Percentiles rank a stretch among this genome's conserved stretches.
phyloP scores from a whole-genome alignment of 2,888 invertebrate species.

The Tetramorium bicarinatum region DNA sequence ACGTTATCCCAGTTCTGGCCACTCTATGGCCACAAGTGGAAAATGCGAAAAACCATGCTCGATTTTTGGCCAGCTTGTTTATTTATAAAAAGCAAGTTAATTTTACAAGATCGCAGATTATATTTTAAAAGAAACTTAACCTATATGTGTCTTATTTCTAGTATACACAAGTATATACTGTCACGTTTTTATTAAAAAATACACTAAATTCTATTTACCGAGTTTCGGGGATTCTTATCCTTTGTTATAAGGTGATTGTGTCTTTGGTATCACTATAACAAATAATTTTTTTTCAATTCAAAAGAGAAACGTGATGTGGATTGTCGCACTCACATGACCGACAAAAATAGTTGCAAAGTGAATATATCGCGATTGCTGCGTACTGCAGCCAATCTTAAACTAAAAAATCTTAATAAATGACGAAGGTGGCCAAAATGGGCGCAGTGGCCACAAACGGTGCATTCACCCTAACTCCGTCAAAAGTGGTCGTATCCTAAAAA shows the following conservation, averaged over 20 bases:
- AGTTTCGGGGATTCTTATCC: too few relatives aligned
- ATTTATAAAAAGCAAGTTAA: neutral
- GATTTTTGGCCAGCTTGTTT: neutral
- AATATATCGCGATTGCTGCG: neutral
- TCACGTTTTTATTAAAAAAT: neutral
- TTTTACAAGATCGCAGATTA: neutral
- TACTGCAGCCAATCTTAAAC: neutral
- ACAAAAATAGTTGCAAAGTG: too few relatives aligned
- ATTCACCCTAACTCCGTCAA: too few relatives aligned
- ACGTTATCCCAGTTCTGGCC: neutral
- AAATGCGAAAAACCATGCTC: neutral
- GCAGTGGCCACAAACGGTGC: neutral
- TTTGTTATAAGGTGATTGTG: too few relatives aligned
- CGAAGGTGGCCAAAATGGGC: neutral
- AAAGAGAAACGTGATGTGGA: too few relatives aligned
- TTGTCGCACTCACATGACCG: too few relatives aligned
- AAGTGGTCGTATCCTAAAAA: too few relatives aligned
- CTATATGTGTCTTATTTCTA: neutral
- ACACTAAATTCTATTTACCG: neutral
- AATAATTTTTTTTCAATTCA: too few relatives aligned
- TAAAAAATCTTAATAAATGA: slow-evolving; percentile 2
- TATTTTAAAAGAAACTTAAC: neutral
- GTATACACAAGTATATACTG: neutral
- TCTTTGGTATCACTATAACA: too few relatives aligned
- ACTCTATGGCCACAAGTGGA: neutral